Evolutionary conservation across 2,797 vertebrate species (phyloP).

Genomic region (Tarsius wallacei): DNA sequence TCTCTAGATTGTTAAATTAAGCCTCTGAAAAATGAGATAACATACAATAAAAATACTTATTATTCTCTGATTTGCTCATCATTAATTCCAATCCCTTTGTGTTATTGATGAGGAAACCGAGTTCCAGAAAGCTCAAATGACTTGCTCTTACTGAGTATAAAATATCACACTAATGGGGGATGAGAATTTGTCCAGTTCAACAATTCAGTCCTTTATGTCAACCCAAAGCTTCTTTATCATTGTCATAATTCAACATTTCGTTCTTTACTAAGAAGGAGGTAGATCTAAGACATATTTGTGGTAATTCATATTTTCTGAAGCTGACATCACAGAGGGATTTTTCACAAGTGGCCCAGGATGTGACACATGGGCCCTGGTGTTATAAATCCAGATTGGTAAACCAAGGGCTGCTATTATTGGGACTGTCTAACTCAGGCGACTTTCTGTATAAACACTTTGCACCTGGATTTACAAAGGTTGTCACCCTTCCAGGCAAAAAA

Average conservation of each 20-base stretch:
- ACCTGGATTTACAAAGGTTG: background rate
- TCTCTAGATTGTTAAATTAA: constrained; percentile 42
- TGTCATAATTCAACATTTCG: background rate
- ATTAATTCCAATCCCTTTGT: background rate
- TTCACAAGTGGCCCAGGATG: background rate
- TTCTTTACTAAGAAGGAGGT: background rate
- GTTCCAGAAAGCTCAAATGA: background rate
- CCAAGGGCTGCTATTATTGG: background rate
- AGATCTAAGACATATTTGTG: background rate
- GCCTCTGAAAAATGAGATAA: background rate
- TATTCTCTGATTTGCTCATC: background rate
- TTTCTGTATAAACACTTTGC: background rate
- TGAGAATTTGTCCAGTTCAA: background rate
- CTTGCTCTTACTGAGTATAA: background rate
- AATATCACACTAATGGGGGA: background rate
- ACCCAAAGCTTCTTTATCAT: background rate
- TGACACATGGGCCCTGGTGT: background rate
- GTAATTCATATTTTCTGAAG: constrained; percentile 26
- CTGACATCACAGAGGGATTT: background rate
- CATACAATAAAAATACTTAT: constrained; percentile 38
- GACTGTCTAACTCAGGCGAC: background rate
- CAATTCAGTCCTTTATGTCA: background rate
- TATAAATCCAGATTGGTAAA: background rate
- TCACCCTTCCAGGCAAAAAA: background rate
- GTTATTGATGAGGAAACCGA: constrained; percentile 16